These are phyloP conservation scores for Tridacna gigas DNA, from an alignment of 2,888 invertebrate species.

Conservation along the genomic window DNA sequence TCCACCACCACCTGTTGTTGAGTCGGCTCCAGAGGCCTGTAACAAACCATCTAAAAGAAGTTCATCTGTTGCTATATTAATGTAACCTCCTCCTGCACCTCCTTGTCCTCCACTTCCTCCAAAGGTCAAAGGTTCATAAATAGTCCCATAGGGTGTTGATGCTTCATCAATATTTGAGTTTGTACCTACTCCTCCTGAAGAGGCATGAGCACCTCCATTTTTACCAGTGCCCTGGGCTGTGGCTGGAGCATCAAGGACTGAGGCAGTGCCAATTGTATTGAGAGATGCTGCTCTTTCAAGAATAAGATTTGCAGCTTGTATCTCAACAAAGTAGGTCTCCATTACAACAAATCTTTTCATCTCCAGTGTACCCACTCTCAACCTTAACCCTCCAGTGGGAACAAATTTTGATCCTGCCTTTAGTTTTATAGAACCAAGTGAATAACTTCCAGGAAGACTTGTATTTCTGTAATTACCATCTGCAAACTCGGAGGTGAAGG, in stretches of 20 bases:
- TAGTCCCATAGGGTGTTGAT: constrained; percentile 70
- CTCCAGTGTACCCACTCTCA: constrained; percentile 68
- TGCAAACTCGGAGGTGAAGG: constrained; percentile 68
- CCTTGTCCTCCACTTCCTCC: constrained; percentile 71
- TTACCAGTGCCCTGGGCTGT: constrained; percentile 55
- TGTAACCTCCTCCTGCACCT: constrained; percentile 70
- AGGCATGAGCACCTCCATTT: constrained; percentile 72
- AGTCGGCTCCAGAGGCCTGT: constrained; percentile 67
- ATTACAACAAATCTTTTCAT: constrained; percentile 73
- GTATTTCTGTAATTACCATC: constrained; percentile 67
- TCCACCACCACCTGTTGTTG: constrained; percentile 68
- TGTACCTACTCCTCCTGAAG: constrained; percentile 72
- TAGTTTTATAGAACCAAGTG: constrained; percentile 63
- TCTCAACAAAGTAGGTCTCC: constrained; percentile 66
- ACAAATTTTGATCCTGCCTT: constrained; percentile 70
- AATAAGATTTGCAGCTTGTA: constrained; percentile 66
- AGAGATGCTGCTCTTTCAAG: constrained; percentile 74
- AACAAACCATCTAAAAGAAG: constrained; percentile 73
- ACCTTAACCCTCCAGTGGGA: constrained; percentile 61
- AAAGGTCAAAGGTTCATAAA: constrained; percentile 65
- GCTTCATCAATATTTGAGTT: constrained; percentile 43
- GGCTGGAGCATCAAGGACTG: constrained; percentile 44
- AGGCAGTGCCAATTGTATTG: constrained; percentile 64
- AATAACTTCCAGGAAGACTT: constrained; percentile 65
- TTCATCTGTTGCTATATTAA: constrained; percentile 65